Evolutionary conservation across 2,888 invertebrate species (phyloP), one percentile per base, ranked within the genome.

Genomic region (Lottia gigantea): DNA sequence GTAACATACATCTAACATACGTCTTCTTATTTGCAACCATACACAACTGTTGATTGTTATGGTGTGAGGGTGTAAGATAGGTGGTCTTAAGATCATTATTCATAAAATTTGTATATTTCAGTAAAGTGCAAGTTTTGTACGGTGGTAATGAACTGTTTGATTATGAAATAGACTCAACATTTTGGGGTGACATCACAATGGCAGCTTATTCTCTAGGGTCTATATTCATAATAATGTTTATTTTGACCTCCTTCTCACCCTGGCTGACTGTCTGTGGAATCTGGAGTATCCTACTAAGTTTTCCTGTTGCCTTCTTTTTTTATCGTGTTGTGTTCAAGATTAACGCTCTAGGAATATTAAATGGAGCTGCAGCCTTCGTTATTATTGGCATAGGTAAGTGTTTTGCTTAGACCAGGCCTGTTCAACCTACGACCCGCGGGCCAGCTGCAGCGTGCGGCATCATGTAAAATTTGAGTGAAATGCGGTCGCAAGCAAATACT

Each of bases 361-460:
- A 85, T 75, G 86, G 86, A 45, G 86, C 84, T 16, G 85, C 86
- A 25, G 85, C 85, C 2, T 86, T 86, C 77, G 82, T 86, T 45
- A 85, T 86, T 55, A 83, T 86, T 72, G 86, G 86, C n/a, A 86
- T 86, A 47, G 86, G 86, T 86, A 73, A 78, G 83, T 72, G 6
- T 19, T 40, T 40, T 40, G 7, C 40, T 4, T 12, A n/a, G n/a
- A 2, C 31, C n/a, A n/a, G n/a, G n/a, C n/a, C n/a, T n/a, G n/a
- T n/a, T n/a, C n/a, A n/a, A n/a, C n/a, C n/a, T n/a, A n/a, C n/a
- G n/a, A n/a, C n/a, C n/a, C n/a, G n/a, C n/a, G n/a, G n/a, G n/a
- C n/a, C n/a, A n/a, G n/a, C n/a, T n/a, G n/a, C n/a, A n/a, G n/a
- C n/a, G n/a, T n/a, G n/a, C n/a, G n/a, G n/a, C n/a, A n/a, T n/a